Evolutionary conservation across 2,113 vertebrate genomes (phyloP).

Genomic region (Syngnathus typhle): DNA sequence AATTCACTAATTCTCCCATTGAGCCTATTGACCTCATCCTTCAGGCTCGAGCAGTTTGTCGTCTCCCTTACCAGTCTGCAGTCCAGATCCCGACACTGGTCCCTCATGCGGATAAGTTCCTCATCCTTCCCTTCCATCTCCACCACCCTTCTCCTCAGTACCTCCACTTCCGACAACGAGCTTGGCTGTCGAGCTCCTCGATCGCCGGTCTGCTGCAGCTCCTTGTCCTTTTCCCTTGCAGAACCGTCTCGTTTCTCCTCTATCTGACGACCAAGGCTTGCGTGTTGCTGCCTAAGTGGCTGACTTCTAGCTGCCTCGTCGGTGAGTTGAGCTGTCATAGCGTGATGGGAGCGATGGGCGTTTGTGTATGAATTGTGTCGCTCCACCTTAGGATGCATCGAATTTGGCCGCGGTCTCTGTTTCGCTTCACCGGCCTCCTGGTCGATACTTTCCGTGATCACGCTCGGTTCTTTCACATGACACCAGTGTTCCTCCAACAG

Average conservation of each 20-base stretch:
- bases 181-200: conserved; percentile 52
- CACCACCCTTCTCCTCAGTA: conserved; percentile 82
- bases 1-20: conserved; percentile 85
- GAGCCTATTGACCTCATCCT: conserved; percentile 85
- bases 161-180: conserved; percentile 84
- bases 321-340: conserved; percentile 83
- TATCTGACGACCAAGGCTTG: conserved; percentile 75
- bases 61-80: conserved; percentile 82
- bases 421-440: conserved; percentile 68
- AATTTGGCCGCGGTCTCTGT: conserved; percentile 70
- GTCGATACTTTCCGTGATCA: conserved; percentile 67
- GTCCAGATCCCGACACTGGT: conserved; percentile 87
- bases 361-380: conserved; percentile 61
- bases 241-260: conserved; percentile 83
- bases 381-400: conserved; percentile 70
- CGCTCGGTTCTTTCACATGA: conserved; percentile 74
- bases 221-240: conserved; percentile 79
- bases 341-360: conserved; percentile 69
- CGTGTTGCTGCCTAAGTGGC: conserved; percentile 79
- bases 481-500: conserved; percentile 76
- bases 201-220: conserved; percentile 76
- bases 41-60: conserved; percentile 78
- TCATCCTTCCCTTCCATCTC: conserved; percentile 98
- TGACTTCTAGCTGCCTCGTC: conserved; percentile 81
- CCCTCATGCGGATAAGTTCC: conserved; percentile 89